Evolutionary conservation across 2,888 invertebrate genomes (phyloP).

Genomic region (Alsophila aescularia): DNA sequence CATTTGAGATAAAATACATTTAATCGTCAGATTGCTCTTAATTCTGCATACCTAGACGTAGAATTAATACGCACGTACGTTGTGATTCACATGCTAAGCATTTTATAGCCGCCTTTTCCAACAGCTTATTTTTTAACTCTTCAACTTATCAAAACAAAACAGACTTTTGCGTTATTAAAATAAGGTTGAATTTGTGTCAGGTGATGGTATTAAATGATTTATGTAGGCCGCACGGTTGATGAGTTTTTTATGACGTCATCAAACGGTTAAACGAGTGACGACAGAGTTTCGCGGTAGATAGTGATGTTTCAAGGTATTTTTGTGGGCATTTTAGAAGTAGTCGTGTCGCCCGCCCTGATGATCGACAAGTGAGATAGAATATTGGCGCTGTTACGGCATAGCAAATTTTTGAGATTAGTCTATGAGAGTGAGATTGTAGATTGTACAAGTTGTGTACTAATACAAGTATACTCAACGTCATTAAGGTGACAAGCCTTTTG

Average conservation of each 20-base stretch:
- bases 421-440: too few relatives aligned
- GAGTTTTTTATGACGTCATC: constrained; percentile 69
- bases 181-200: constrained; percentile 20
- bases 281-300: constrained; percentile 42
- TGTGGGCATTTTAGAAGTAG: constrained; percentile 11
- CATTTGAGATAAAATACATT: constrained; percentile 10
- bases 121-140: constrained; percentile 34
- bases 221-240: constrained; percentile 63
- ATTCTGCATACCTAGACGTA: constrained; percentile 32
- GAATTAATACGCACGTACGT: constrained; percentile 36
- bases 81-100: constrained; percentile 41
- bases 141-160: constrained; percentile 1
- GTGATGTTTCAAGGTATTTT: constrained; percentile 36
- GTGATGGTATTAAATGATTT: constrained; percentile 43
- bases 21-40: constrained; percentile 22
- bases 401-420: neutral
- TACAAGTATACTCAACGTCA: too few relatives aligned
- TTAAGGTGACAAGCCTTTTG: too few relatives aligned
- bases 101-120: constrained; percentile 33
- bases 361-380: constrained; percentile 25
- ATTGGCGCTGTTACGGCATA: neutral
- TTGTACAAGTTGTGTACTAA: too few relatives aligned
- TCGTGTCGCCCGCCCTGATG: constrained; percentile 1
- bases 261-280: constrained; percentile 62
- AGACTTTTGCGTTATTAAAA: constrained; percentile 2